These are phyloP conservation scores for Myiopsitta monachus DNA, from an alignment of 2,113 vertebrate species.

Conservation along the genomic window DNA sequence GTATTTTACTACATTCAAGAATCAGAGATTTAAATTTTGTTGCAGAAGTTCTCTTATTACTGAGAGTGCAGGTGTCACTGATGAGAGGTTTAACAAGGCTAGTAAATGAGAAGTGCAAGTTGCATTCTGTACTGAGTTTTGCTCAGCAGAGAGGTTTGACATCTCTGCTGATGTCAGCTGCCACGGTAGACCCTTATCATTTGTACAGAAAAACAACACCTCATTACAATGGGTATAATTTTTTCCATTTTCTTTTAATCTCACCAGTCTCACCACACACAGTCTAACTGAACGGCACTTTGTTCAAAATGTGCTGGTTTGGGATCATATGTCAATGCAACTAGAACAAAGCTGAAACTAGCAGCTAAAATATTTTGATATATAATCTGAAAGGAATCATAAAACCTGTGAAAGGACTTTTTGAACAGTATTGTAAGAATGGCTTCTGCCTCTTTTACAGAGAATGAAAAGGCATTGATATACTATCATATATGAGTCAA, in stretches of 20 bases:
- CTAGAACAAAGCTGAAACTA: not conserved
- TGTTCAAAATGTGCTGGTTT: not conserved
- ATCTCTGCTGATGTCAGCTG: conserved; percentile 38
- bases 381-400: not conserved
- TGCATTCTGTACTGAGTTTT: not conserved
- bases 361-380: conserved; percentile 15
- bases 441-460: not conserved
- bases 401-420: not conserved
- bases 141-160: conserved; percentile 10
- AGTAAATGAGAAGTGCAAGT: not conserved
- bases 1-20: not conserved
- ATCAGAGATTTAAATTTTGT: not conserved
- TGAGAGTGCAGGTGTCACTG: not conserved
- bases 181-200: not conserved
- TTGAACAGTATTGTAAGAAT: not conserved
- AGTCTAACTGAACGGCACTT: not conserved
- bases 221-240: not conserved
- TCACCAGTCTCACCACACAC: not conserved
- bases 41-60: not conserved
- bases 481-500: not conserved
- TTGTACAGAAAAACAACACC: not conserved
- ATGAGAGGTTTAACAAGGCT: conserved; percentile 5
- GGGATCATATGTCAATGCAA: not conserved
- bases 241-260: not conserved
- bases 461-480: not conserved